These are phyloP conservation scores for Ophioderma brevispina DNA, from an alignment of 35 echinoderm and acorn worm species.

Conservation along the genomic window DNA sequence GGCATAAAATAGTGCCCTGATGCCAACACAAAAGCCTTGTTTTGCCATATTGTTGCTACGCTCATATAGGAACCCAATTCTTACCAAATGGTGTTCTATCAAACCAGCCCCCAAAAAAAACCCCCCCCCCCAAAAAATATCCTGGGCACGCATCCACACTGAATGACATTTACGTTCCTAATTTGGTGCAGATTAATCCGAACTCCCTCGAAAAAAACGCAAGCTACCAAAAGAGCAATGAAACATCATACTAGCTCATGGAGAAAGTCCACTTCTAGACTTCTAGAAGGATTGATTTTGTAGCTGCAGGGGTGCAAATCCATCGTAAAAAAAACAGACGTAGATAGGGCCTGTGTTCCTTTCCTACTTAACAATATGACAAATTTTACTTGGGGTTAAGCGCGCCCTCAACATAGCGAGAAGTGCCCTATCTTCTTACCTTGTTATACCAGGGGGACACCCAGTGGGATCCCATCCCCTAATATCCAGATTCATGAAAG, in stretches of 20 bases:
- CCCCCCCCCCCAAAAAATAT: not conserved
- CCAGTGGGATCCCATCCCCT: conserved; percentile 35
- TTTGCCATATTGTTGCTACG: not conserved
- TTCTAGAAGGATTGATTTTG: conserved; percentile 6
- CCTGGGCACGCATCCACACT: not conserved
- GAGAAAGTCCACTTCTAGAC: conserved; percentile 2
- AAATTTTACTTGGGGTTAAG: conserved; percentile 16
- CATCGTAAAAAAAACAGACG: not conserved
- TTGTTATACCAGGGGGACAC: not conserved
- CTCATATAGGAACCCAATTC: not conserved
- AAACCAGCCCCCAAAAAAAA: too few relatives aligned
- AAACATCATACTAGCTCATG: conserved; percentile 19
- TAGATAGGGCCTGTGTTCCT: not conserved
- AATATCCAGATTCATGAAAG: conserved; percentile 48
- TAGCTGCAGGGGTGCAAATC: not conserved
- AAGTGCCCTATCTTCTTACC: conserved; percentile 11
- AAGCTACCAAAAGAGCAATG: not conserved
- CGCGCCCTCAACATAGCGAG: conserved; percentile 47
- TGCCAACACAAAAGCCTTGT: too few relatives aligned
- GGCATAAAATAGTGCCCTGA: too few relatives aligned
- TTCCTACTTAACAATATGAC: not conserved
- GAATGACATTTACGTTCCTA: not conserved
- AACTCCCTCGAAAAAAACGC: not conserved
- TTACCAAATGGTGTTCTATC: not conserved
- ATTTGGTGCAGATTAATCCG: conserved; percentile 27